Percentiles rank a stretch among this genome's conserved stretches.
Evolutionary conservation across 2,113 vertebrate species (phyloP).

Genomic region (Channa argus): DNA sequence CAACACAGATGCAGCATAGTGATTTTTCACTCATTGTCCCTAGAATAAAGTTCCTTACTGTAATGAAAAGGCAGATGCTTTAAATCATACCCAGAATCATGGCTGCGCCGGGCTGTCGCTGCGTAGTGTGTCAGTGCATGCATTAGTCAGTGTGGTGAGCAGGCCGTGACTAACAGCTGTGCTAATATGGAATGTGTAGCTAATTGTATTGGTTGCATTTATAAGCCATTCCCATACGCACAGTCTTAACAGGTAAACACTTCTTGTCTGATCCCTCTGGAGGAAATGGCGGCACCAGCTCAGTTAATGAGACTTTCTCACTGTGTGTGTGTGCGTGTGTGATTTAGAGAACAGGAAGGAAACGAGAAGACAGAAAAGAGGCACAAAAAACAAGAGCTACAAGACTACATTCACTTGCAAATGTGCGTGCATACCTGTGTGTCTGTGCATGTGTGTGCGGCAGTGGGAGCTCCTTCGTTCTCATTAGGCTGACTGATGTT

Average conservation of each 20-base stretch:
- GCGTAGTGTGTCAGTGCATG: not conserved
- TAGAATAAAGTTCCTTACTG: not conserved
- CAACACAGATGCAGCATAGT: too few species aligned
- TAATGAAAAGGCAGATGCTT: conserved; percentile 7
- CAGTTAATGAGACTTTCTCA: conserved; percentile 62
- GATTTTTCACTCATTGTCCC: not conserved
- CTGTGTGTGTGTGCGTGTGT: not conserved
- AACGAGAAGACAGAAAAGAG: conserved; percentile 5
- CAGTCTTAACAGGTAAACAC: conserved; percentile 52
- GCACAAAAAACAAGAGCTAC: conserved; percentile 5
- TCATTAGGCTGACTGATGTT: conserved; percentile 84
- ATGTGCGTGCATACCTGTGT: conserved; percentile 31
- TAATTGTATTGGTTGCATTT: conserved; percentile 52
- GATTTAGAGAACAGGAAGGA: not conserved
- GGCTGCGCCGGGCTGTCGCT: not conserved
- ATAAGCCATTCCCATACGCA: not conserved
- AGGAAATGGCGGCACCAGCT: conserved; percentile 40
- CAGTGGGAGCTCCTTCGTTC: conserved; percentile 47
- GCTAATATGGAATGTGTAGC: conserved; percentile 23
- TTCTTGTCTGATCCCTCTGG: conserved; percentile 45
- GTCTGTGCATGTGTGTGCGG: conserved; percentile 19
- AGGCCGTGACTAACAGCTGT: not conserved
- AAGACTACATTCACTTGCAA: conserved; percentile 39
- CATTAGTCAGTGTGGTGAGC: not conserved
- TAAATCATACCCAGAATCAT: not conserved